Conservation (phyloP, 2,797 vertebrate species). For the Diceros bicornis region DNA sequence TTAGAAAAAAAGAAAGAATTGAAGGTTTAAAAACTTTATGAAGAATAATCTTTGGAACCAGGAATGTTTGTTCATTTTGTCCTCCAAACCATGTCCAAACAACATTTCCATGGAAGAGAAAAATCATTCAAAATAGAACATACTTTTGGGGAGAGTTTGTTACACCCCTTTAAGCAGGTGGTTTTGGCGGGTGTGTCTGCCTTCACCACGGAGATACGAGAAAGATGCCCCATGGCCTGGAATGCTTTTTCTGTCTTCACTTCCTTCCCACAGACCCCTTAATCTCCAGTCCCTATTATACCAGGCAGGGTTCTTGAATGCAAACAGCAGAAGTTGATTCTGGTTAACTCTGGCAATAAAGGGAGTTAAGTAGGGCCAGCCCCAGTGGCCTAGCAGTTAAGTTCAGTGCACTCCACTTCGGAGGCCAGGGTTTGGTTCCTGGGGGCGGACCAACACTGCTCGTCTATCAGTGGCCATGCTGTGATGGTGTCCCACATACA, state of each 20-base stretch:
- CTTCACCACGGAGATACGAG: background rate
- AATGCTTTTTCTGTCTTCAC: background rate
- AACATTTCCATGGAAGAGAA: background rate
- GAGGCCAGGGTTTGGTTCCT: too few species aligned
- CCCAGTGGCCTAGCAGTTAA: too few species aligned
- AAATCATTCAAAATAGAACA: constrained; percentile 6
- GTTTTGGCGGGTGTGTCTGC: too few species aligned
- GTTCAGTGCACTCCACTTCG: too few species aligned
- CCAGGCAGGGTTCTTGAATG: background rate
- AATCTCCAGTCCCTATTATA: background rate
- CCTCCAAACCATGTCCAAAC: background rate
- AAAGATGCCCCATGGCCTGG: background rate
- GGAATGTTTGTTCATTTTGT: background rate
- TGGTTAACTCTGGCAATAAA: background rate
- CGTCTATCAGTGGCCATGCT: too few species aligned
- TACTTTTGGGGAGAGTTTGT: background rate
- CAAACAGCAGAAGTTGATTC: background rate
- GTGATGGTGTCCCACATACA: too few species aligned
- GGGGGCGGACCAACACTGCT: too few species aligned
- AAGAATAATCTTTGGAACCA: background rate
- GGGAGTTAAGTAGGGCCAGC: background rate
- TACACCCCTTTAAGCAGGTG: background rate
- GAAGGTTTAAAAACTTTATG: background rate
- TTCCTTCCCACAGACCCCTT: background rate
- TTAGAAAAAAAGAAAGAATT: constrained; percentile 7